phyloP scores from a whole-genome alignment of 92 coral and sea anemone species.

The Nematostella vectensis region DNA sequence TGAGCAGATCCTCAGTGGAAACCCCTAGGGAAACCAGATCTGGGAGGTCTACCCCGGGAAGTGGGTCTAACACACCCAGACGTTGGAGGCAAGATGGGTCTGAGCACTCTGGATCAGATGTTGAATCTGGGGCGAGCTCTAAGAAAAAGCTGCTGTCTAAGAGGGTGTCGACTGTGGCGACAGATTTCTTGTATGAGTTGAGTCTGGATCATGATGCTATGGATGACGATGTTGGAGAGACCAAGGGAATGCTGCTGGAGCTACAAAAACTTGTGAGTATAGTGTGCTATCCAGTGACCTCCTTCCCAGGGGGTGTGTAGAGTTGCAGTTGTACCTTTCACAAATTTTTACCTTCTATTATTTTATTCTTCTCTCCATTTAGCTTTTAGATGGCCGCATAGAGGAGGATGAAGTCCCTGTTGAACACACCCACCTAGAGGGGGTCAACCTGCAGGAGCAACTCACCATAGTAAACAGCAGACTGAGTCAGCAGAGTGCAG shows the following conservation, averaged over 20 bases:
- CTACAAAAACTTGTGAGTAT: conserved; percentile 75
- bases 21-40: conserved; percentile 22
- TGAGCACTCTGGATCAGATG: conserved; percentile 47
- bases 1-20: conserved; percentile 35
- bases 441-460: conserved; percentile 64
- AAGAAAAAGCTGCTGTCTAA: conserved; percentile 13
- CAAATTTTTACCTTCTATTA: no score
- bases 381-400: conserved; percentile 70
- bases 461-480: conserved; percentile 80
- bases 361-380: conserved; percentile 3
- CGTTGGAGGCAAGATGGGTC: conserved; percentile 15
- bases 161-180: conserved; percentile 15
- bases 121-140: conserved; percentile 23
- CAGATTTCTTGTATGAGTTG: conserved; percentile 56
- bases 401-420: conserved; percentile 75
- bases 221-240: conserved; percentile 60
- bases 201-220: conserved; percentile 67
- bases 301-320: no score
- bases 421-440: conserved; percentile 72
- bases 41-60: conserved; percentile 52
- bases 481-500: conserved; percentile 73
- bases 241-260: conserved; percentile 47
- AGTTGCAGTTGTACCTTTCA: no score
- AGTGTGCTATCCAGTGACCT: no score
- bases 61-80: conserved; percentile 59